phyloP scores from a whole-genome alignment of 2,888 invertebrate genomes.

The Sepiola atlantica region DNA sequence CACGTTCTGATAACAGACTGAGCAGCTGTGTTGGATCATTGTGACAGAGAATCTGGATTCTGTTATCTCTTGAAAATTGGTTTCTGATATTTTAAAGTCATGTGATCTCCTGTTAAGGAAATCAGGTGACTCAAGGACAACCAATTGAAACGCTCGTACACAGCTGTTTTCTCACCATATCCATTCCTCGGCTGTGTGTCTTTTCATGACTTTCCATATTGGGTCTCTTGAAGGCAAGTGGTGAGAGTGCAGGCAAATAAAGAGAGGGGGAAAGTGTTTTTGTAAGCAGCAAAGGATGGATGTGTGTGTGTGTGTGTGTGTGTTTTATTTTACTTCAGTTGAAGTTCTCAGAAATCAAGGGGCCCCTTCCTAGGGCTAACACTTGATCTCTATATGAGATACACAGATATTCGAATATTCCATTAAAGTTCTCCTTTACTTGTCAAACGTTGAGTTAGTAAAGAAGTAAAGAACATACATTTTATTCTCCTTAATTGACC shows the following conservation, averaged over 20 bases:
- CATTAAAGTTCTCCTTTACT: no score
- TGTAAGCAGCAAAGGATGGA: no score
- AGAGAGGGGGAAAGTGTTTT: no score
- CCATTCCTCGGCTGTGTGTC: background rate
- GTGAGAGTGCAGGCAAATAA: background rate
- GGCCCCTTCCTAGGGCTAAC: no score
- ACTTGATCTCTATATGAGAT: no score
- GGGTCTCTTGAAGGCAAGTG: background rate
- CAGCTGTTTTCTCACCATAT: background rate
- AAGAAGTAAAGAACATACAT: no score
- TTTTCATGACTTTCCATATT: background rate
- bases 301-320: no score
- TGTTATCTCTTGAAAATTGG: background rate
- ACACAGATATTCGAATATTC: no score
- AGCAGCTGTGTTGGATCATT: conserved; percentile 19
- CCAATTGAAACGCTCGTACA: background rate
- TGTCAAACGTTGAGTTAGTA: no score
- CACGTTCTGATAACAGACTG: background rate
- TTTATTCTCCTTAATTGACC: no score
- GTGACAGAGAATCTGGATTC: background rate
- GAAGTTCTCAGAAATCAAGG: no score
- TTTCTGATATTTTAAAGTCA: background rate
- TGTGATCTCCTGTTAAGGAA: background rate
- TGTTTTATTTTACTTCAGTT: no score
- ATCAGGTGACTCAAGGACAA: background rate